These are phyloP conservation scores for Hybos culiciformis DNA, from an alignment of 2,888 invertebrate species.

Conservation along the genomic window DNA sequence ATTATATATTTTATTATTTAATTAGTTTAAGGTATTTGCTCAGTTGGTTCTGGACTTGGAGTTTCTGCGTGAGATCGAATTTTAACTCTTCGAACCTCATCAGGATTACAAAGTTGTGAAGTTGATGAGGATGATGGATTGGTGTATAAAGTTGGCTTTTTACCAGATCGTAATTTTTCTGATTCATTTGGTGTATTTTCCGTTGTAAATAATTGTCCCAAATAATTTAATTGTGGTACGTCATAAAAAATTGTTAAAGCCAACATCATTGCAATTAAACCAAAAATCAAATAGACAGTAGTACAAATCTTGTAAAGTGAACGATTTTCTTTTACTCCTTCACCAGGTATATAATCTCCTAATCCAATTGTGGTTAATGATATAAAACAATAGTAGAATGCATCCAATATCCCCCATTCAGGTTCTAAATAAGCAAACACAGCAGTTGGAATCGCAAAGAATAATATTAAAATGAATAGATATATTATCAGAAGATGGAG, in stretches of 20 bases:
- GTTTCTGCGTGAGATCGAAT: slow-evolving; percentile 50
- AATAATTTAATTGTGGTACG: slow-evolving; percentile 75
- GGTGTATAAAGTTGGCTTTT: slow-evolving; percentile 31
- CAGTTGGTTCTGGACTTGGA: slow-evolving; percentile 58
- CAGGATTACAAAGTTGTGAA: slow-evolving; percentile 38
- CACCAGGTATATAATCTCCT: slow-evolving; percentile 74
- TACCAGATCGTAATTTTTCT: slow-evolving; percentile 50
- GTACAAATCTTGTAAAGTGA: slow-evolving; percentile 71
- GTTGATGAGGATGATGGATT: slow-evolving; percentile 35
- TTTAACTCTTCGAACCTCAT: slow-evolving; percentile 45
- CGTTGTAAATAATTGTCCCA: slow-evolving; percentile 66
- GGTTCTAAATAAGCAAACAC: slow-evolving; percentile 63
- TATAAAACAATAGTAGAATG: slow-evolving; percentile 83
- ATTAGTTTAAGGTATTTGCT: slow-evolving; percentile 40
- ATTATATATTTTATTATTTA: no score
- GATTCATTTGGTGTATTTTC: slow-evolving; percentile 45
- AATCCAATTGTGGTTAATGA: slow-evolving; percentile 80
- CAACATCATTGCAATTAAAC: slow-evolving; percentile 68
- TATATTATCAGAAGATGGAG: slow-evolving; percentile 57
- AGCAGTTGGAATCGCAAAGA: slow-evolving; percentile 61
- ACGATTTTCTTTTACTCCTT: slow-evolving; percentile 59
- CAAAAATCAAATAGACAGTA: slow-evolving; percentile 45
- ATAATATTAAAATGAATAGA: no score
- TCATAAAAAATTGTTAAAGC: slow-evolving; percentile 74
- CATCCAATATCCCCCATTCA: slow-evolving; percentile 73